A percentile compares a stretch with the other conserved stretches of the same genome.
Conservation (phyloP, 2,888 invertebrate species). For the Ennomos fuscantarius region DNA sequence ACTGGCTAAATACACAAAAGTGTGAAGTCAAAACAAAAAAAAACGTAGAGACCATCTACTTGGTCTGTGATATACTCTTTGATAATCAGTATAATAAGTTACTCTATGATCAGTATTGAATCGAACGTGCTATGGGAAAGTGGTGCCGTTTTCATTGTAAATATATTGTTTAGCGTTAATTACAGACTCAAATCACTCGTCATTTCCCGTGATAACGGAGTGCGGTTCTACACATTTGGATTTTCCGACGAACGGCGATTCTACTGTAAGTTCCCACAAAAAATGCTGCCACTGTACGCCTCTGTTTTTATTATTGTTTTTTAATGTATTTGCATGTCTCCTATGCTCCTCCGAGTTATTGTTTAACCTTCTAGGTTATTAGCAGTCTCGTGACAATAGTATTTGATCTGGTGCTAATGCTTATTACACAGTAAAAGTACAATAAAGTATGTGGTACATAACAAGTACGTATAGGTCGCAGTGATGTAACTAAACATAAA, state of each 20-base stretch:
- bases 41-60: no score
- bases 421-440: not conserved
- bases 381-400: slow-evolving; percentile 19
- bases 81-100: no score
- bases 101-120: not conserved
- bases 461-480: slow-evolving; percentile 1
- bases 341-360: slow-evolving; percentile 14
- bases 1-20: no score
- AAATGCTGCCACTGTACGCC: not conserved
- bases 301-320: slow-evolving; percentile 37
- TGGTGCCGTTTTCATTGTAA: slow-evolving; percentile 24
- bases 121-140: slow-evolving; percentile 2
- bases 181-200: not conserved
- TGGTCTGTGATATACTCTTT: no score
- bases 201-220: not conserved
- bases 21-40: no score
- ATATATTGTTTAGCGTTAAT: slow-evolving; percentile 22
- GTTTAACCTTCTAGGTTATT: slow-evolving; percentile 25
- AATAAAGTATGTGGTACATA: not conserved
- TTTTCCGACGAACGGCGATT: slow-evolving; percentile 6
- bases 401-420: not conserved
- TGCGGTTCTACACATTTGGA: slow-evolving; percentile 2
- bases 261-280: slow-evolving; percentile 28
- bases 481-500: slow-evolving; percentile 21
- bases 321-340: slow-evolving; percentile 12